phyloP scores from a whole-genome alignment of 2,888 invertebrate genomes.

The Macrosiphum euphorbiae region DNA sequence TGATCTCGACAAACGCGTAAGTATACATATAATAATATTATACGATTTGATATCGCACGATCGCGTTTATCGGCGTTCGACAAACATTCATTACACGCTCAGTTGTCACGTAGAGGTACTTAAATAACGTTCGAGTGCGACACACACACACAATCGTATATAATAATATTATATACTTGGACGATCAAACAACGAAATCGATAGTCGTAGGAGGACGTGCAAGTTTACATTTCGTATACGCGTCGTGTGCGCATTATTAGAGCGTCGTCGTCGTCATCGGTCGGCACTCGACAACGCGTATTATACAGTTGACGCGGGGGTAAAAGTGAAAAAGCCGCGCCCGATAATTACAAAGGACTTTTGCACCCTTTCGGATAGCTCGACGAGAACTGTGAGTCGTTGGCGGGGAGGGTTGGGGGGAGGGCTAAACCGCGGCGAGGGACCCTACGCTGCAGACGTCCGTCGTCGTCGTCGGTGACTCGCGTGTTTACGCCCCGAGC shows the following conservation, averaged over 20 bases:
- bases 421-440: constrained; percentile 1
- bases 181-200: neutral
- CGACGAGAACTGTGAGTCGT: neutral
- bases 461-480: constrained; percentile 13
- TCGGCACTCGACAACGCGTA: neutral
- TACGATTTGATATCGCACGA: neutral
- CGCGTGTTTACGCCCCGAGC: neutral
- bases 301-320: neutral
- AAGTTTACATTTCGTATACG: neutral
- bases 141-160: neutral
- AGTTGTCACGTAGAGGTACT: neutral
- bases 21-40: neutral
- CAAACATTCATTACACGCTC: neutral
- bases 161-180: neutral
- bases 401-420: neutral
- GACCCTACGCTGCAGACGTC: neutral
- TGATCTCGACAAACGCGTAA: neutral
- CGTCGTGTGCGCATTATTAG: neutral
- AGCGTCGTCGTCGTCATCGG: neutral
- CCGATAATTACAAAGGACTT: neutral
- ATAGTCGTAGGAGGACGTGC: neutral
- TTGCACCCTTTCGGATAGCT: neutral
- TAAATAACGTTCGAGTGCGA: neutral
- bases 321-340: neutral
- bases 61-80: neutral